Evolutionary conservation across 2,113 vertebrate species (phyloP), one percentile per base, ranked within the genome.

Genomic region (Alces alces): DNA sequence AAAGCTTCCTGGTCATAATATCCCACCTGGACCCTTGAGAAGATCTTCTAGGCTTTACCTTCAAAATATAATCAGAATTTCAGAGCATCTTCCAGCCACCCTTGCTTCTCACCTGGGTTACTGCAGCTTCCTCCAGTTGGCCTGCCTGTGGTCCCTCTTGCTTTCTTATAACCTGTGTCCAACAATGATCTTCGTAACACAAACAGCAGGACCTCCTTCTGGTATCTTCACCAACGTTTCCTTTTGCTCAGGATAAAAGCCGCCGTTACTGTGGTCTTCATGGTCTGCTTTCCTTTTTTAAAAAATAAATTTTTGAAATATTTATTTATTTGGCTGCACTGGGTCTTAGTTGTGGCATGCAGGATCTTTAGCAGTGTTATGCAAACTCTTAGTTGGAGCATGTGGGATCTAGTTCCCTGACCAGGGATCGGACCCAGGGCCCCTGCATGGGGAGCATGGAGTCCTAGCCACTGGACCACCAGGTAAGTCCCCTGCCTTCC

Each of bases 341-440:
- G 12, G 23, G 23, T 43, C 39, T 43, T 43, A 27, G 23, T 43
- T 43, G 14, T 43, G 12, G 23, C 70, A 43, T 76, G 70, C 12
- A 43, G 70, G 23, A 76, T 43, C 70, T 76, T 76, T 27, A 43
- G 23, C 23, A 14, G 39, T 43, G 39, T 76, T 43, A 43, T 27
- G 12, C 23, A 27, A 15, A 76, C 23, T 43, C 21, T 76, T 43
- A 43, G 39, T 43, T 43, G 39, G 6, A 27, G 36, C 39, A 43
- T 43, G 36, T 43, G 70, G 39, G 3, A 76, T 76, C 70, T 39
- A 70, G 66, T 70, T 70, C n/a, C 66, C 66, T 70, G 23, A 76
- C 36, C 12, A 27, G 39, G 21, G 12, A 76, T 76, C 0, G 0
- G 11, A 76, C 6, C 12, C 6, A 0, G 21, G 36, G 36, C 23